phyloP scores from a whole-genome alignment of 2,888 invertebrate genomes.

The Amphiduros pacificus region DNA sequence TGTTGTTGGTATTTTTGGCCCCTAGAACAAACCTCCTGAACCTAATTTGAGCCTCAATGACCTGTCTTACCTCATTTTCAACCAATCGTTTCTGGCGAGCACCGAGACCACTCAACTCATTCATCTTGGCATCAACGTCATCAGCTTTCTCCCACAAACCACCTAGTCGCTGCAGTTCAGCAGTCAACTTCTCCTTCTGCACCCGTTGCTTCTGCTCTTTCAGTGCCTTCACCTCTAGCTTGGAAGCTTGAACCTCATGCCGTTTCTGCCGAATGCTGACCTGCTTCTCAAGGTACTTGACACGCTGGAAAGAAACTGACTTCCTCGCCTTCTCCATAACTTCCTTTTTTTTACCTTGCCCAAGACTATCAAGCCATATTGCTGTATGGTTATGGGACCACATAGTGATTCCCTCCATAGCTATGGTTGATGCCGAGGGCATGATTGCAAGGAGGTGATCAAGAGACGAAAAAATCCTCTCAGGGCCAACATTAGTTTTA shows the following conservation, averaged over 20 bases:
- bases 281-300: background rate
- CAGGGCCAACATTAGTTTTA: slow-evolving; percentile 1
- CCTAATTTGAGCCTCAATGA: background rate
- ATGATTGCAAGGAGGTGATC: no score
- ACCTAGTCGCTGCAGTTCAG: background rate
- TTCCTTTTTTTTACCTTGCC: background rate
- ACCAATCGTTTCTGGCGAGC: no score
- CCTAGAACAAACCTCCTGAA: background rate
- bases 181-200: background rate
- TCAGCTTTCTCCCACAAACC: background rate
- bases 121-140: background rate
- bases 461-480: slow-evolving; percentile 1
- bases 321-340: slow-evolving; percentile 1
- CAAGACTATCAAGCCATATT: background rate
- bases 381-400: slow-evolving; percentile 5
- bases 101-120: no score
- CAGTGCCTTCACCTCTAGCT: background rate
- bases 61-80: background rate
- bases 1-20: background rate
- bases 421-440: background rate
- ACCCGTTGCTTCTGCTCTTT: background rate
- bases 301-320: background rate
- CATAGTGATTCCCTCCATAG: slow-evolving; percentile 6
- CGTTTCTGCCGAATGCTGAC: background rate
- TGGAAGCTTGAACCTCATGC: background rate